phyloP scores from a whole-genome alignment of 2,113 vertebrate species.

The Acanthochromis polyacanthus region DNA sequence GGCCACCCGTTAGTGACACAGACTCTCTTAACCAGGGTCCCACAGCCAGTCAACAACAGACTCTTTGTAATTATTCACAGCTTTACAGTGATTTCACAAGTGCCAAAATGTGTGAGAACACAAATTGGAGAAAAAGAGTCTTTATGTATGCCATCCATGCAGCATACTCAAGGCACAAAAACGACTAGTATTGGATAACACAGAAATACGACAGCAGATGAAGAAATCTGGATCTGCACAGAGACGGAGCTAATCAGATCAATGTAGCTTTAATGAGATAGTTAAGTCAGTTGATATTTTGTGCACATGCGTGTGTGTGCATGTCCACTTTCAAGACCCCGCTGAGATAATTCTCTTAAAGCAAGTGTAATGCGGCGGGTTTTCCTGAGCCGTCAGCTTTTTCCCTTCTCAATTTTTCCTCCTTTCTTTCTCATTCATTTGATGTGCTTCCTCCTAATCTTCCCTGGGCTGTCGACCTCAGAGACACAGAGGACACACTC shows the following conservation, averaged over 20 bases:
- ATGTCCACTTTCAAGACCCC: slow-evolving; percentile 30
- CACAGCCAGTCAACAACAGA: slow-evolving; percentile 31
- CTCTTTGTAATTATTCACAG: slow-evolving; percentile 37
- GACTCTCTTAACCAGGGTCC: slow-evolving; percentile 13
- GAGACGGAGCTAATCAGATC: background rate
- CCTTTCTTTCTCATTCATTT: slow-evolving; percentile 61
- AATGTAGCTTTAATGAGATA: slow-evolving; percentile 34
- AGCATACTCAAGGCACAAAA: slow-evolving; percentile 19
- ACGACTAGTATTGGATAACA: slow-evolving; percentile 28
- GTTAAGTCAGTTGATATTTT: slow-evolving; percentile 33
- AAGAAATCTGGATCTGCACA: slow-evolving; percentile 7
- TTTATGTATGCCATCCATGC: slow-evolving; percentile 19
- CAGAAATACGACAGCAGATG: slow-evolving; percentile 12
- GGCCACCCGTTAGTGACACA: slow-evolving; percentile 37
- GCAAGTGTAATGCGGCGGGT: slow-evolving; percentile 54
- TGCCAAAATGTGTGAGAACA: background rate
- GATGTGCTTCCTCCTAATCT: slow-evolving; percentile 74
- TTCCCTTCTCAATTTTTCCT: slow-evolving; percentile 12
- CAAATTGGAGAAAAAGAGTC: background rate
- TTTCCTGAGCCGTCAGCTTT: slow-evolving; percentile 62
- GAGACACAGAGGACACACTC: slow-evolving; percentile 72
- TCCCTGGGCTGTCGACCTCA: slow-evolving; percentile 74
- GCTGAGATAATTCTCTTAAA: slow-evolving; percentile 64
- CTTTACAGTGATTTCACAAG: slow-evolving; percentile 12
- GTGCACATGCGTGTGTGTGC: background rate